phyloP scores from a whole-genome alignment of 1,140 invertebrate species.

The Camponotus floridanus region DNA sequence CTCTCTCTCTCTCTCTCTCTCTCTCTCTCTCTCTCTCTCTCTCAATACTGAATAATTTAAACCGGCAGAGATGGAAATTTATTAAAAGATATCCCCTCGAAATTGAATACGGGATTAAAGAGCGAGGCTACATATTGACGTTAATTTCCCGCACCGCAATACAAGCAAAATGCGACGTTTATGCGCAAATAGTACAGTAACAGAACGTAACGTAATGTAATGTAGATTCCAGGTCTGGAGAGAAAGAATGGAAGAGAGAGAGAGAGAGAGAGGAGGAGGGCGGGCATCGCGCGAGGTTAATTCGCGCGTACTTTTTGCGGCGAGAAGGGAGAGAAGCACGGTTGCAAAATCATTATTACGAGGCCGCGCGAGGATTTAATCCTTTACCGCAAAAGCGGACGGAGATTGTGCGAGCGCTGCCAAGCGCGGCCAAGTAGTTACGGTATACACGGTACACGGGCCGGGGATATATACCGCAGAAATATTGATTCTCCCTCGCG shows the following conservation, averaged over 20 bases:
- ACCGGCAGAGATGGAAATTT: background rate
- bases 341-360: constrained; percentile 61
- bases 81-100: background rate
- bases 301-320: constrained; percentile 58
- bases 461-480: constrained; percentile 54
- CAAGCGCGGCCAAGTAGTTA: constrained; percentile 21
- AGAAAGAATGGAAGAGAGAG: too few relatives aligned
- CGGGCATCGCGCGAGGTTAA: constrained; percentile 37
- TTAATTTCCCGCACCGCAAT: background rate
- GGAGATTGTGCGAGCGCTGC: constrained; percentile 51
- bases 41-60: background rate
- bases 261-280: too few relatives aligned
- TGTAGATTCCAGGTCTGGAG: background rate
- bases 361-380: constrained; percentile 48
- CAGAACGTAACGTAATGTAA: constrained; percentile 26
- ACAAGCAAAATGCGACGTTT: constrained; percentile 2
- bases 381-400: constrained; percentile 54
- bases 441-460: constrained; percentile 24
- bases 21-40: background rate
- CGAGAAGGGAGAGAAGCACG: constrained; percentile 34
- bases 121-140: background rate
- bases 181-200: constrained; percentile 1
- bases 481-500: constrained; percentile 69
- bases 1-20: too few relatives aligned
- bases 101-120: background rate